phyloP scores from a whole-genome alignment of 2,888 invertebrate genomes.

The Coelinius sp. region DNA sequence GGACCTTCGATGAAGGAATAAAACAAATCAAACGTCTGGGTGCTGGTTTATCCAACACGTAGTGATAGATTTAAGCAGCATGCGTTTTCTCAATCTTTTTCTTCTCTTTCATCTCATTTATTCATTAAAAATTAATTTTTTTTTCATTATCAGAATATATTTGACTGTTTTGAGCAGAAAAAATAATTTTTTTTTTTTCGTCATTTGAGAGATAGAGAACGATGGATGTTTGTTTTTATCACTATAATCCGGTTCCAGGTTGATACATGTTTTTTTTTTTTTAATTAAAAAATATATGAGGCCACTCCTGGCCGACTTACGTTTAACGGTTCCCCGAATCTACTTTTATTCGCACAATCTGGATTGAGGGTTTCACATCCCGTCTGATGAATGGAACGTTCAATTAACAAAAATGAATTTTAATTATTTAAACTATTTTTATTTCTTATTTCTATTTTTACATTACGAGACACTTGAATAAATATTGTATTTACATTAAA shows the following conservation, averaged over 20 bases:
- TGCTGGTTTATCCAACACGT: slow-evolving; percentile 34
- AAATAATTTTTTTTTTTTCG: background rate
- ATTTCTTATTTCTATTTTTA: too few relatives aligned
- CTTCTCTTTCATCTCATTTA: background rate
- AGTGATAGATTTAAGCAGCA: slow-evolving; percentile 39
- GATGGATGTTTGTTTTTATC: background rate
- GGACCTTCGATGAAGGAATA: slow-evolving; percentile 42
- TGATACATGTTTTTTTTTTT: slow-evolving; percentile 16
- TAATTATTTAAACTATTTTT: too few relatives aligned
- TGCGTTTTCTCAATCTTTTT: background rate
- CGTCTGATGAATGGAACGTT: slow-evolving; percentile 1
- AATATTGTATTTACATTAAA: too few relatives aligned
- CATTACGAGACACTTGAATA: too few relatives aligned
- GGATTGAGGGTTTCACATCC: background rate
- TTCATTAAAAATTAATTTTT: background rate
- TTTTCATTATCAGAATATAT: too few relatives aligned
- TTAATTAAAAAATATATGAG: slow-evolving; percentile 30
- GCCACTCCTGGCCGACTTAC: slow-evolving; percentile 44
- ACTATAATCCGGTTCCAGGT: background rate
- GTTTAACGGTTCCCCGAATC: slow-evolving; percentile 48
- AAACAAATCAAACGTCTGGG: slow-evolving; percentile 31
- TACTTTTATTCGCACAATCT: slow-evolving; percentile 32
- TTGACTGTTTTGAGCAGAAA: too few relatives aligned
- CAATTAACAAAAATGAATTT: too few relatives aligned
- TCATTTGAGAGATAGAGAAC: background rate